These are phyloP conservation scores for Lagopus leucura DNA, from an alignment of 2,113 vertebrate genomes.

Conservation along the genomic window DNA sequence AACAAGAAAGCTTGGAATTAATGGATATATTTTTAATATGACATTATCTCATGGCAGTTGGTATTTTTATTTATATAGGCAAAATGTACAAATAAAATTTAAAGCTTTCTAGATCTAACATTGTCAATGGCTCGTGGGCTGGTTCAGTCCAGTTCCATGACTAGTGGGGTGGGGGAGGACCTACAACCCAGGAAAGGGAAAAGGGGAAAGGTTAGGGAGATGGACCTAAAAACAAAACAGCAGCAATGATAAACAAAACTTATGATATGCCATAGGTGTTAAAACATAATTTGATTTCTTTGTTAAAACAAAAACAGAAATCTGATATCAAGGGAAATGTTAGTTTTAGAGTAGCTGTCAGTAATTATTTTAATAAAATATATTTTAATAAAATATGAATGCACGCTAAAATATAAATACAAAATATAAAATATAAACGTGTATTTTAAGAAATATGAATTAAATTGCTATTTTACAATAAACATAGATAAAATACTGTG, in stretches of 20 bases:
- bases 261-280: not conserved
- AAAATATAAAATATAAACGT: not conserved
- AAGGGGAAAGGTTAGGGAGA: no score
- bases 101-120: not conserved
- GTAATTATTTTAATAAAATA: not conserved
- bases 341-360: not conserved
- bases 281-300: not conserved
- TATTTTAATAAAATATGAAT: no score
- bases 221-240: no score
- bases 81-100: not conserved
- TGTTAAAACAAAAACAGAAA: not conserved
- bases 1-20: not conserved
- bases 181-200: no score
- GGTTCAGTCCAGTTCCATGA: no score
- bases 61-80: not conserved
- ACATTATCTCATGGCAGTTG: not conserved
- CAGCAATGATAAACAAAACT: not conserved
- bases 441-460: not conserved
- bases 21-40: not conserved
- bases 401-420: no score
- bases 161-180: no score
- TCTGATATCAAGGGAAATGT: not conserved
- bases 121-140: no score
- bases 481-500: not conserved
- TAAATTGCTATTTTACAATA: not conserved